Percentiles rank a stretch among this genome's conserved stretches.
These are phyloP conservation scores for Amphipoea oculea DNA, from an alignment of 2,888 invertebrate genomes.

Conservation along the genomic window DNA sequence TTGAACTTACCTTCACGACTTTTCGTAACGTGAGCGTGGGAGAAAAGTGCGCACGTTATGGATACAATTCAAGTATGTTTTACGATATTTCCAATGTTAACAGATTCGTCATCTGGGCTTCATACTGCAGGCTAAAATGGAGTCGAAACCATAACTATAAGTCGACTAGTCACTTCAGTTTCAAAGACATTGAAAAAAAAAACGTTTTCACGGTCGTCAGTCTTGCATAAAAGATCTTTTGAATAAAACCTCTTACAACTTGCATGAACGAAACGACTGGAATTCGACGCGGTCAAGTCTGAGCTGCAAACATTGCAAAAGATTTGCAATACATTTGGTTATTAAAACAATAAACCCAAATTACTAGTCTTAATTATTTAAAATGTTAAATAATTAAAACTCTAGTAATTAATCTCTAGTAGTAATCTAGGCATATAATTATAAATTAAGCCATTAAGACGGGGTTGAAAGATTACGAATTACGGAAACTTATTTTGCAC, in stretches of 20 bases:
- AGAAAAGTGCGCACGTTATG: constrained; percentile 9
- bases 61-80: constrained; percentile 2
- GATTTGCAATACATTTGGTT: constrained; percentile 18
- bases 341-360: constrained; percentile 18
- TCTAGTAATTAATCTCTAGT: background rate
- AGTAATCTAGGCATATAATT: background rate
- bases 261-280: constrained; percentile 6
- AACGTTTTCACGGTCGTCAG: constrained; percentile 43
- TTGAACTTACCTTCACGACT: constrained; percentile 11
- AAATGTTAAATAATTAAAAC: background rate
- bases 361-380: background rate
- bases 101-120: background rate
- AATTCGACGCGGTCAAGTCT: background rate
- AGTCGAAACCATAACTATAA: constrained; percentile 21
- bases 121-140: background rate
- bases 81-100: constrained; percentile 9
- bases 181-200: constrained; percentile 33
- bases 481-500: background rate
- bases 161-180: constrained; percentile 5
- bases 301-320: constrained; percentile 14
- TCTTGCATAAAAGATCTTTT: constrained; percentile 36
- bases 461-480: background rate
- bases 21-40: constrained; percentile 19
- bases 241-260: constrained; percentile 28
- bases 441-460: background rate